Conservation (phyloP, 2,797 vertebrate genomes). For the Apogon hyalosoma region DNA sequence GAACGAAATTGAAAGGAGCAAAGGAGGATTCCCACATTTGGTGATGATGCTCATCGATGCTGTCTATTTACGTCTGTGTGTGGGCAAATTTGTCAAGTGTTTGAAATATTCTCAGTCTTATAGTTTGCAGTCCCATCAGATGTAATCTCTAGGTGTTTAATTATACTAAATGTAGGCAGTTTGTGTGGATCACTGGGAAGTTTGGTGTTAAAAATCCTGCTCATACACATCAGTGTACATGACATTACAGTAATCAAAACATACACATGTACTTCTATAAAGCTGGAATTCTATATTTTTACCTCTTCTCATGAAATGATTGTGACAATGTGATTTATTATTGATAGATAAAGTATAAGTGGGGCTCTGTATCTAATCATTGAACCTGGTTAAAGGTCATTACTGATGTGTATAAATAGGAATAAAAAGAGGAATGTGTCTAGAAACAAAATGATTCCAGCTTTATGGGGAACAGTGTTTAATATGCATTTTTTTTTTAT, state of each 20-base stretch:
- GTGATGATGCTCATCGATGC: slow-evolving; percentile 55
- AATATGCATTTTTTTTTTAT: no score
- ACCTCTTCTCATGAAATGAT: background rate
- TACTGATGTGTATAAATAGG: no score
- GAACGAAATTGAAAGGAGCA: slow-evolving; percentile 53
- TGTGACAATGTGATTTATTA: no score
- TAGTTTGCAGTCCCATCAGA: slow-evolving; percentile 47
- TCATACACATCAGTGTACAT: slow-evolving; percentile 8
- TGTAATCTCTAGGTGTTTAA: slow-evolving; percentile 55
- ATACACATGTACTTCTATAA: no score
- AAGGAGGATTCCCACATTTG: slow-evolving; percentile 74
- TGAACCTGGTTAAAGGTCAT: no score
- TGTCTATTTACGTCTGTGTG: slow-evolving; percentile 79
- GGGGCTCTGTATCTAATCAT: no score
- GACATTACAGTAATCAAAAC: background rate
- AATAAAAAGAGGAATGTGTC: no score
- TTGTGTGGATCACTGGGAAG: slow-evolving; percentile 15
- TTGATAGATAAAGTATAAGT: no score
- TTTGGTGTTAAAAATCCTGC: slow-evolving; percentile 5
- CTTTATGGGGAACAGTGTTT: no score
- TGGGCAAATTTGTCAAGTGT: slow-evolving; percentile 79
- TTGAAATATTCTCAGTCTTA: slow-evolving; percentile 67
- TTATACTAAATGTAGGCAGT: slow-evolving; percentile 51
- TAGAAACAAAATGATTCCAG: no score
- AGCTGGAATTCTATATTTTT: no score